Evolutionary conservation across 2,888 invertebrate genomes (phyloP), one percentile per base, ranked within the genome.

Genomic region (Cantharis rufa): DNA sequence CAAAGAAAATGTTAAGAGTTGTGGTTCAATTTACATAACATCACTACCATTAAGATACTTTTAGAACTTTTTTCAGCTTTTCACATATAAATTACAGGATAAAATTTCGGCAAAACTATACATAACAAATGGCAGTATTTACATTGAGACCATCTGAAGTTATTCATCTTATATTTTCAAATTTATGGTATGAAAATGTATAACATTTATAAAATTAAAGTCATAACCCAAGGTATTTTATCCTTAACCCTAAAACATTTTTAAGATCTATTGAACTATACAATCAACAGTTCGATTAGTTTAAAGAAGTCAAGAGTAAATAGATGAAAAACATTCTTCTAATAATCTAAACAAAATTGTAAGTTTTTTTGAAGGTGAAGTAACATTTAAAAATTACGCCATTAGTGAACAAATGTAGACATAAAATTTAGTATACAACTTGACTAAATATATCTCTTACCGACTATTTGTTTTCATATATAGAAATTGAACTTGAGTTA

Each of bases 1-100:
- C 32, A 74, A 74, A 74, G 63, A 28, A 74, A 74, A 48, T 74
- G 63, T 62, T 73, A 69, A 73, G 73, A 73, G 73, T 73, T 73
- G 24, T 62, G 69, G 15, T 68, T 73, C 69, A 62, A 69, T 69
- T 69, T 73, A 69, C 69, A 62, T 62, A 62, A 62, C 62, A 69
- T 66, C 15, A n/a, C 18, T 69, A 62, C 68, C 61, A 73, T 69
- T 69, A 69, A 15, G 28, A 69, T 61, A 73, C 18, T 15, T 62
- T 69, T 24, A 15, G n/a, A 69, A 73, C 27, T 69, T 15, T 28
- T 62, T 48, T 48, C 48, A 48, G n/a, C 10, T 15, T 48, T 69
- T 73, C 66, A 73, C 66, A 74, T 64, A 27, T 61, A 24, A 71
- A 15, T 15, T 62, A 21, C 69, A 61, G 15, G 15, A 68, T 68